Evolutionary conservation across 2,888 invertebrate genomes (phyloP), one percentile per base, ranked within the genome.

Genomic region (Apodemia zela): DNA sequence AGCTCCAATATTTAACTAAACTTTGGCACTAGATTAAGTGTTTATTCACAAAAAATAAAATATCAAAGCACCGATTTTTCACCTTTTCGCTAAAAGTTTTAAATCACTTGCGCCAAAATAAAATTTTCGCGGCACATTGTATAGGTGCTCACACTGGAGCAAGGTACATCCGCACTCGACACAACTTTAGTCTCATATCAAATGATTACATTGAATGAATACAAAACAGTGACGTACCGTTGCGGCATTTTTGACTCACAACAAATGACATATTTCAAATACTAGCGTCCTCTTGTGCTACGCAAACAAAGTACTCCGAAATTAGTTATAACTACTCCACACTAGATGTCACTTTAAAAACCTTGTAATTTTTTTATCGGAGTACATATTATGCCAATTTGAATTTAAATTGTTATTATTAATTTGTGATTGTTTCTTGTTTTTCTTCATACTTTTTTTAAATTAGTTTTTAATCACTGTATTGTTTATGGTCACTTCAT

Each of bases 191-290:
- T 74, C 72, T 68, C 59, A 59, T 45, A 62, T 57, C 57, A 42
- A 70, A 70, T 80, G 77, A 75, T 81, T 85, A 88, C 87, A 85
- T 77, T 80, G 75, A 68, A 73, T 73, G 88, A 89, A 90, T 90
- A 89, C 89, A 84, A 88, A 89, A 84, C 75, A 70, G 59, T 66
- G 68, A 62, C 47, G 66, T 62, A 38, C 58, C 60, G 62, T 21
- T 33, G 13, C 51, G 21, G 45, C n/a, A n/a, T 64, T 49, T 54
- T 42, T 49, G 67, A 69, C 63, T 69, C 69, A 73, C 66, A 60
- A 66, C 18, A 61, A 29, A 45, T 51, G 61, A 38, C 18, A 61
- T 60, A 59, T 64, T 51, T 60, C 59, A 11, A 38, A 38, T 47
- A 66, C n/a, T 42, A 69, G 65, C 67, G 77, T 70, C 80, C 80